Percentiles rank a stretch among this genome's conserved stretches.
phyloP scores from a whole-genome alignment of 2,113 vertebrate genomes.

The Myrmecobius fasciatus region DNA sequence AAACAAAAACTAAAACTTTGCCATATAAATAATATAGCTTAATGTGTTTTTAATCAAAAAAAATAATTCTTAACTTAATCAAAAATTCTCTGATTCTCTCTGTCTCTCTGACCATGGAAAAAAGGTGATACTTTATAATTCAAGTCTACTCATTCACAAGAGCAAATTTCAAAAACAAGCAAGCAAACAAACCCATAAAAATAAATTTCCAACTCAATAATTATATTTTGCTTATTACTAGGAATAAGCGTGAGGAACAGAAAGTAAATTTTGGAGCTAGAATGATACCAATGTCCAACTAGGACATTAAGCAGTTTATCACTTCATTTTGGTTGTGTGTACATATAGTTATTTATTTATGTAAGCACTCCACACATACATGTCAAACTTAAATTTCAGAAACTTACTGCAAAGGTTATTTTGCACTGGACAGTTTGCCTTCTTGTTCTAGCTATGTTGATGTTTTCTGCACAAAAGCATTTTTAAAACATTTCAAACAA shows the following conservation, averaged over 20 bases:
- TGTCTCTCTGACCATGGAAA: neutral
- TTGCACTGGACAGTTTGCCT: neutral
- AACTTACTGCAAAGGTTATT: neutral
- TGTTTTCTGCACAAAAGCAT: neutral
- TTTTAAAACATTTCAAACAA: neutral
- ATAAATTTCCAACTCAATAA: neutral
- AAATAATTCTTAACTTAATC: too few relatives aligned
- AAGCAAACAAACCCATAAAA: neutral
- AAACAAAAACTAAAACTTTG: neutral
- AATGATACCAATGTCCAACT: neutral
- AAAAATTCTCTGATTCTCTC: too few relatives aligned
- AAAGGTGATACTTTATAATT: neutral
- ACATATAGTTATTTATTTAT: neutral
- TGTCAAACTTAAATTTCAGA: neutral
- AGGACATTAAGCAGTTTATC: neutral
- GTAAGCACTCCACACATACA: neutral
- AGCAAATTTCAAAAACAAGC: neutral
- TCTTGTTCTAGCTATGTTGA: neutral
- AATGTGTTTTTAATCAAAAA: neutral
- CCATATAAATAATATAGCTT: neutral
- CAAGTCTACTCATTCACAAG: neutral
- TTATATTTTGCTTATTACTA: neutral
- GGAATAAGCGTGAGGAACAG: neutral
- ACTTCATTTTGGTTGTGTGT: neutral
- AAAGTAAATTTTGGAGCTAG: neutral